These are phyloP conservation scores for Paragorgia papillata DNA, from an alignment of 92 coral and sea anemone genomes.

Conservation along the genomic window DNA sequence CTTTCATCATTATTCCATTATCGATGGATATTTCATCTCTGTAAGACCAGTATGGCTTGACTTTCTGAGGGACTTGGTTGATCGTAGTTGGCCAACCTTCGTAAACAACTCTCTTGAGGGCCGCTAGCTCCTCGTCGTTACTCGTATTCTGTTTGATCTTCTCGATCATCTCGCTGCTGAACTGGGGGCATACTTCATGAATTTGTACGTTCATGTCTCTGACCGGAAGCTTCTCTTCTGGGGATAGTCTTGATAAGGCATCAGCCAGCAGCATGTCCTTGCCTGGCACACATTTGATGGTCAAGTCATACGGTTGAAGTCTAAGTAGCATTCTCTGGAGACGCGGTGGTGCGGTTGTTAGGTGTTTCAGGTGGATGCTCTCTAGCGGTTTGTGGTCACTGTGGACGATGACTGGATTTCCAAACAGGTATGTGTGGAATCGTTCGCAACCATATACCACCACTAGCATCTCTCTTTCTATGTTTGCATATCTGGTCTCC, in stretches of 20 bases:
- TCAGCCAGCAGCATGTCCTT: no score
- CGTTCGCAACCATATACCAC: no score
- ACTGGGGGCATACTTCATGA: slow-evolving; percentile 43
- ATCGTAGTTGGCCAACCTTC: slow-evolving; percentile 40
- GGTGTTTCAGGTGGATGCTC: no score
- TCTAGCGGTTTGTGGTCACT: no score
- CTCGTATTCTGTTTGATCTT: slow-evolving; percentile 9
- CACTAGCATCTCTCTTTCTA: no score
- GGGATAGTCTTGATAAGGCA: slow-evolving; percentile 41
- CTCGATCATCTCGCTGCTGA: slow-evolving; percentile 27
- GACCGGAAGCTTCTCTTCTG: slow-evolving; percentile 6
- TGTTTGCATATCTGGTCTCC: no score
- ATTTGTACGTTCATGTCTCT: slow-evolving; percentile 43
- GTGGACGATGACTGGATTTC: no score
- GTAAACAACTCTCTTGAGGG: slow-evolving; percentile 19
- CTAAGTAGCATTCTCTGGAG: no score
- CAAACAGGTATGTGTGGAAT: no score
- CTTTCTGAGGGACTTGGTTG: slow-evolving; percentile 24
- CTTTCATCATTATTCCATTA: slow-evolving; percentile 33
- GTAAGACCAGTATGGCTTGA: slow-evolving; percentile 42
- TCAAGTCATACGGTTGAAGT: slow-evolving; percentile 42
- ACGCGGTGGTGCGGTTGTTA: no score
- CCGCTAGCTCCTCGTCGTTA: slow-evolving; percentile 29
- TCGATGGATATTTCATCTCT: slow-evolving; percentile 43
- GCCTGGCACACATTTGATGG: slow-evolving; percentile 22